Evolutionary conservation across 2,888 invertebrate genomes (phyloP).

Genomic region (Allygus modestus): DNA sequence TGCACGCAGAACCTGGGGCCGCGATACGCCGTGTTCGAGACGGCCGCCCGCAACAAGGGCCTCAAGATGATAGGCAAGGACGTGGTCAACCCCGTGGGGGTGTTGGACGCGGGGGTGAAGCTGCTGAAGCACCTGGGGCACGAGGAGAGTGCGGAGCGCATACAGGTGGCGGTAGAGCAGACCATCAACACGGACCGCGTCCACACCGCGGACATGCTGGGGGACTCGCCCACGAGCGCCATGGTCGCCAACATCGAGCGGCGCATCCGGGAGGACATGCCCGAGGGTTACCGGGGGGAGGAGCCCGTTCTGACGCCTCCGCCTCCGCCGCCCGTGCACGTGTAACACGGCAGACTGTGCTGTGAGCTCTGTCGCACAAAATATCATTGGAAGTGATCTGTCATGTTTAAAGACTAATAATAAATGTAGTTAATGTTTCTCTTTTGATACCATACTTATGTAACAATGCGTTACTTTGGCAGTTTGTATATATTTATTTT

Average conservation of each 20-base stretch:
- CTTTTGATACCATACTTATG: too few species aligned
- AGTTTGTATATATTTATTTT: too few species aligned
- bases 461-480: too few species aligned
- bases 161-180: neutral
- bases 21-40: conserved; percentile 52
- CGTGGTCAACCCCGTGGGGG: conserved; percentile 38
- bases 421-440: too few species aligned
- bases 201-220: conserved; percentile 36
- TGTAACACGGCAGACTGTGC: too few species aligned
- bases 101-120: conserved; percentile 9
- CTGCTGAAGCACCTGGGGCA: conserved; percentile 35
- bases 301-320: neutral
- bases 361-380: too few species aligned
- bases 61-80: conserved; percentile 45
- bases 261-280: conserved; percentile 24
- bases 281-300: conserved; percentile 10
- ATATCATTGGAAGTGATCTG: too few species aligned
- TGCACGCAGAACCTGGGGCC: conserved; percentile 18
- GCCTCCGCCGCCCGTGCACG: conserved; percentile 5
- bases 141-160: neutral
- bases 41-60: conserved; percentile 37
- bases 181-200: conserved; percentile 41
- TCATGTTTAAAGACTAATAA: too few species aligned
- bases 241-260: conserved; percentile 32
- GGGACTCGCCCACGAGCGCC: neutral